Evolutionary conservation across 2,797 vertebrate genomes (phyloP).

Genomic region (Eleutherodactylus coqui): DNA sequence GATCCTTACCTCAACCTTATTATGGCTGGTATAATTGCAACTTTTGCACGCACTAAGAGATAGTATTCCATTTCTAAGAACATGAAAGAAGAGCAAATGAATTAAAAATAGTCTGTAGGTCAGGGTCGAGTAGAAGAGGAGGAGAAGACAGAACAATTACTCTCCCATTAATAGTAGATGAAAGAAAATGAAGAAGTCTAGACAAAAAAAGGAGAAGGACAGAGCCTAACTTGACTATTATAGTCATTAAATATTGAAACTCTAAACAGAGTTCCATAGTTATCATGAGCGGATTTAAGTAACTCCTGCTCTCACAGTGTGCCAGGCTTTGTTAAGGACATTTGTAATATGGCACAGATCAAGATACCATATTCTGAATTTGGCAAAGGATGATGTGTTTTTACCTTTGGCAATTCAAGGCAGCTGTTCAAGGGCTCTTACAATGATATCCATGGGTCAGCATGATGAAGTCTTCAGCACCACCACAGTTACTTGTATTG

Average conservation of each 20-base stretch:
- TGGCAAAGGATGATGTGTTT: not conserved
- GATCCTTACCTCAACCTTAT: slow-evolving; percentile 54
- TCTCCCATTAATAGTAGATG: slow-evolving; percentile 59
- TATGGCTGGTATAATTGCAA: slow-evolving; percentile 60
- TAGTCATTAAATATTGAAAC: slow-evolving; percentile 48
- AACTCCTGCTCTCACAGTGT: not conserved
- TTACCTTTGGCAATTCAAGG: not conserved
- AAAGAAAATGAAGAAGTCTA: slow-evolving; percentile 58
- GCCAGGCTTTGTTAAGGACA: not conserved
- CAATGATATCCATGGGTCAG: too few species aligned
- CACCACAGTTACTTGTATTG: not conserved
- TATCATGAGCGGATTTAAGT: not conserved
- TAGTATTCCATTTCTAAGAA: slow-evolving; percentile 49
- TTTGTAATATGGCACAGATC: not conserved
- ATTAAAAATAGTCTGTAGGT: slow-evolving; percentile 59
- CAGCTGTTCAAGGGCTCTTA: not conserved
- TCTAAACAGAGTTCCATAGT: slow-evolving; percentile 30
- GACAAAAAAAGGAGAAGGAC: slow-evolving; percentile 40
- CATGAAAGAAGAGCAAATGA: slow-evolving; percentile 57
- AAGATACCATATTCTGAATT: not conserved
- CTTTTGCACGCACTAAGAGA: slow-evolving; percentile 50
- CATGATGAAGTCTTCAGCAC: not conserved
- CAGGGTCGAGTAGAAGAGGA: slow-evolving; percentile 53
- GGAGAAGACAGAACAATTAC: slow-evolving; percentile 60
- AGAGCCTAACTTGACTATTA: slow-evolving; percentile 48